phyloP scores from a whole-genome alignment of 2,797 vertebrate species.

The Gymnoscopelus microlampas region DNA sequence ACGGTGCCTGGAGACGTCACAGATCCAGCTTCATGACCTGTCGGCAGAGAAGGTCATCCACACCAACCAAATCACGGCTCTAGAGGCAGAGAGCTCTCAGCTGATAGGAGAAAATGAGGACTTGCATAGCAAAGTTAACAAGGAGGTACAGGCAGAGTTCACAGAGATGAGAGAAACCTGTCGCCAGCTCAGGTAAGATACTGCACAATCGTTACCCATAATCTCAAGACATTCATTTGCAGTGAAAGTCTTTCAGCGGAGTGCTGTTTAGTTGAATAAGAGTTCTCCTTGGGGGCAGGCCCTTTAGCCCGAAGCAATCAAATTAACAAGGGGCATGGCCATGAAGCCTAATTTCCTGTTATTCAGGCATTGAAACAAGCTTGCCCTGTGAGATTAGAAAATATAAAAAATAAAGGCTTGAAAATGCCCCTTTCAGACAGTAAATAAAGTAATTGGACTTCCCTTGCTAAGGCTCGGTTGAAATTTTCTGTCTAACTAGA shows the following conservation, averaged over 20 bases:
- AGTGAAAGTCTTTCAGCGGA: too few species aligned
- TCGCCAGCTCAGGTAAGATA: slow-evolving; percentile 66
- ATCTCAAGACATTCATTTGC: background rate
- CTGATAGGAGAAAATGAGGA: slow-evolving; percentile 74
- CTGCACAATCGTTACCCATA: background rate
- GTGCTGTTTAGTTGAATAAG: background rate
- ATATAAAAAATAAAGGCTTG: too few species aligned
- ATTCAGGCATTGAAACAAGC: too few species aligned
- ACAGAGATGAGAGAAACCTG: slow-evolving; percentile 57
- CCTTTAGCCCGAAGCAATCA: too few species aligned
- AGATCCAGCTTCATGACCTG: slow-evolving; percentile 67
- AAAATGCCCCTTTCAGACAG: too few species aligned
- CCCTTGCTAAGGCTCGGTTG: background rate
- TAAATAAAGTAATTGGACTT: background rate
- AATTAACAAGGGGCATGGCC: too few species aligned
- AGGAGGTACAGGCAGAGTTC: slow-evolving; percentile 50
- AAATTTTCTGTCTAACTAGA: slow-evolving; percentile 42
- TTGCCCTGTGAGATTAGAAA: too few species aligned
- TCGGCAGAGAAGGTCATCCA: slow-evolving; percentile 61
- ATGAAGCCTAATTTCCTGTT: too few species aligned
- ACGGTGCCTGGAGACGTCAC: slow-evolving; percentile 52
- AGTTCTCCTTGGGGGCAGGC: too few species aligned
- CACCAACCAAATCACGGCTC: slow-evolving; percentile 55
- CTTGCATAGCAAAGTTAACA: slow-evolving; percentile 45
- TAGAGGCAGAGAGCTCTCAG: slow-evolving; percentile 67